These are phyloP conservation scores for Asobara japonica DNA, from an alignment of 1,140 invertebrate genomes.

Conservation along the genomic window DNA sequence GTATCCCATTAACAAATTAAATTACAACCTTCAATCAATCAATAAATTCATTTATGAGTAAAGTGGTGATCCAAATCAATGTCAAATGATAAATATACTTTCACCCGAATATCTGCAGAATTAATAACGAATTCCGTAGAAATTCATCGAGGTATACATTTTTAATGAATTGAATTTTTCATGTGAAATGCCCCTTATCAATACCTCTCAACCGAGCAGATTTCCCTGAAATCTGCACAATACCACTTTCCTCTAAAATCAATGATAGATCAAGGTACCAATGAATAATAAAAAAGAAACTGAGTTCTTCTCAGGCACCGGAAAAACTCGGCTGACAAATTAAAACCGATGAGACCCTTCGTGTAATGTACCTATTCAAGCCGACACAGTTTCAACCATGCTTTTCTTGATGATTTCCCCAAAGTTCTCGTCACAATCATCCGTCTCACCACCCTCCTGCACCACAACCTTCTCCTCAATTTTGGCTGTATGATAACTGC, in stretches of 20 bases:
- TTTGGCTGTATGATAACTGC: conserved; percentile 41
- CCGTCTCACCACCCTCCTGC: conserved; percentile 42
- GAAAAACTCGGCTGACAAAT: background rate
- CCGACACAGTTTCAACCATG: conserved; percentile 89
- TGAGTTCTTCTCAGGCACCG: background rate
- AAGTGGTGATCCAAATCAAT: background rate
- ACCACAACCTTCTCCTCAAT: conserved; percentile 38
- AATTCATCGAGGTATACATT: too few species aligned
- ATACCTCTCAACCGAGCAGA: too few species aligned
- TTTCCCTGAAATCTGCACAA: background rate
- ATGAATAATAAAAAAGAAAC: background rate
- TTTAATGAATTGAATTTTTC: too few species aligned
- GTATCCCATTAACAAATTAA: background rate
- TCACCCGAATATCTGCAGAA: too few species aligned
- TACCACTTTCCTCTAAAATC: background rate
- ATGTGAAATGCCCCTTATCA: too few species aligned
- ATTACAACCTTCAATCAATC: background rate
- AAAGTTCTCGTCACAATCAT: conserved; percentile 79
- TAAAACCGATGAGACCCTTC: background rate
- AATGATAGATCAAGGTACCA: background rate
- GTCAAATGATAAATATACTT: too few species aligned
- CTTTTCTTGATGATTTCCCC: conserved; percentile 93
- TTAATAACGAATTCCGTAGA: too few species aligned
- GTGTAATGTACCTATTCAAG: conserved; percentile 58
- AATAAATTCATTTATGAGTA: background rate